phyloP scores from a whole-genome alignment of 2,797 vertebrate species.

The Sebastes oblongus region DNA sequence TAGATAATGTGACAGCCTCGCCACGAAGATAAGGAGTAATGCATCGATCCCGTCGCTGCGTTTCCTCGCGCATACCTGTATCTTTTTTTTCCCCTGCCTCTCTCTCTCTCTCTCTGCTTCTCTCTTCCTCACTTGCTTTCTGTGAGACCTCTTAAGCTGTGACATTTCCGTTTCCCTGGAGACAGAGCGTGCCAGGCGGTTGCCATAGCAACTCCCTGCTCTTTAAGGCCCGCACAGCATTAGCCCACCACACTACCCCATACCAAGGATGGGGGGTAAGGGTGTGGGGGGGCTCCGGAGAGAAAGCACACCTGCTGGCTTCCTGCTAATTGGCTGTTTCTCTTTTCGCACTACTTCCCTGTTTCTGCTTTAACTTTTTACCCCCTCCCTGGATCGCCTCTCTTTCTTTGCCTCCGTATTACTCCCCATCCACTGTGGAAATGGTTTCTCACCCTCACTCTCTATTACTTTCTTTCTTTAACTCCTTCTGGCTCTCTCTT shows the following conservation, averaged over 20 bases:
- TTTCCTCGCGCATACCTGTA: slow-evolving; percentile 67
- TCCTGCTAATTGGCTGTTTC: slow-evolving; percentile 85
- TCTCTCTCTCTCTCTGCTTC: slow-evolving; percentile 28
- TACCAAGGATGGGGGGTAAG: slow-evolving; percentile 56
- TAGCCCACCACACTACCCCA: slow-evolving; percentile 62
- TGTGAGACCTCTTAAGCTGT: slow-evolving; percentile 83
- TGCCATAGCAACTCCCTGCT: slow-evolving; percentile 90
- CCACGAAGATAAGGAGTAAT: slow-evolving; percentile 60
- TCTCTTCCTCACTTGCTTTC: slow-evolving; percentile 68
- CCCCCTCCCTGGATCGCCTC: slow-evolving; percentile 41
- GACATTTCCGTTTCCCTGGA: slow-evolving; percentile 90
- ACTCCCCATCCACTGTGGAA: slow-evolving; percentile 18
- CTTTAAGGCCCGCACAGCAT: slow-evolving; percentile 81
- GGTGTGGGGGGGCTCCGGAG: slow-evolving; percentile 56
- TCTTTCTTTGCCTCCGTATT: slow-evolving; percentile 21
- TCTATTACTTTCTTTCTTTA: slow-evolving; percentile 23
- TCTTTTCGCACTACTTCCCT: slow-evolving; percentile 71
- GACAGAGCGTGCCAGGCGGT: slow-evolving; percentile 86
- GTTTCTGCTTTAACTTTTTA: slow-evolving; percentile 72
- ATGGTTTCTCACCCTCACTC: slow-evolving; percentile 18
- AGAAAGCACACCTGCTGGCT: slow-evolving; percentile 84
- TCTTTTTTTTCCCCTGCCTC: slow-evolving; percentile 35
- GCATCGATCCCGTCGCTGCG: slow-evolving; percentile 54
- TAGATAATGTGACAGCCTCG: slow-evolving; percentile 67
- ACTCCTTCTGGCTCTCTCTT: slow-evolving; percentile 15